Percentiles rank a stretch among this genome's conserved stretches.
phyloP scores from a whole-genome alignment of 1,140 invertebrate species.

The Popillia japonica region DNA sequence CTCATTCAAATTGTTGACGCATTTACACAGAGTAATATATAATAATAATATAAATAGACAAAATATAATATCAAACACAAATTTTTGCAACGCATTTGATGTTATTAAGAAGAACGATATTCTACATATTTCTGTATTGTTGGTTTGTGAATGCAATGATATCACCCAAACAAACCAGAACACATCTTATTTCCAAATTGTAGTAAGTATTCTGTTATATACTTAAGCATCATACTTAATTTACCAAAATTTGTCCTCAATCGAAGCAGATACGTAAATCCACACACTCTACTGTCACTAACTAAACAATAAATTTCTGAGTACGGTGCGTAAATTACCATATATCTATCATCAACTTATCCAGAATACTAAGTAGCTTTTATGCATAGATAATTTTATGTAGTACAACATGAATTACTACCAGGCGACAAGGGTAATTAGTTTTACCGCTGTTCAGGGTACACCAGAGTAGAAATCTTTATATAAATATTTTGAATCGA shows the following conservation, averaged over 20 bases:
- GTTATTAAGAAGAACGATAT: too few species aligned
- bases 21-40: too few species aligned
- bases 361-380: background rate
- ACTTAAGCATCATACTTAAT: too few species aligned
- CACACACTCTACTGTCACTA: background rate
- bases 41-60: too few species aligned
- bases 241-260: background rate
- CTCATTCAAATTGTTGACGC: too few species aligned
- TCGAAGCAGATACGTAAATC: background rate
- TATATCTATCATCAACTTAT: conserved; percentile 7
- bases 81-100: too few species aligned
- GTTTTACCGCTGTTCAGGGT: background rate
- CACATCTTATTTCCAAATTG: too few species aligned
- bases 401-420: conserved; percentile 13
- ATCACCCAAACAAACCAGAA: too few species aligned
- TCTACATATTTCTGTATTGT: too few species aligned
- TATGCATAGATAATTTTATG: conserved; percentile 3
- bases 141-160: too few species aligned
- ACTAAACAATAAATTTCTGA: background rate
- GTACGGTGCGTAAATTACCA: background rate
- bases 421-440: conserved; percentile 8
- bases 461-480: background rate
- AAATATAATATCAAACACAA: too few species aligned
- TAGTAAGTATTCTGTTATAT: too few species aligned
- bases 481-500: conserved; percentile 19